phyloP scores from a whole-genome alignment of 2,888 invertebrate genomes.

The Uropetala carovei region DNA sequence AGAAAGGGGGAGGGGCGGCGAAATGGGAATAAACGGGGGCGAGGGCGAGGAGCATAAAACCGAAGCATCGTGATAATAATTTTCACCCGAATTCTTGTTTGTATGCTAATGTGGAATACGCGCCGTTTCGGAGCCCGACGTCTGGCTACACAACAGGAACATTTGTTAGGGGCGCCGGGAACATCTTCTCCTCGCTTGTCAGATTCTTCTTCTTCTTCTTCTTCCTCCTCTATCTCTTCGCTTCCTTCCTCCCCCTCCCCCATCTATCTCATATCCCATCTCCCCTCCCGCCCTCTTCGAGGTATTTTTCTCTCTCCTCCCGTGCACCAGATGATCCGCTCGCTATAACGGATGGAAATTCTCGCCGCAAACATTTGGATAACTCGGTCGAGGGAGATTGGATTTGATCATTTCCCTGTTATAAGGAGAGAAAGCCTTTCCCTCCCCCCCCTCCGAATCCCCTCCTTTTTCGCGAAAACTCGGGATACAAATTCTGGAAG shows the following conservation, averaged over 20 bases:
- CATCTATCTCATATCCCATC: background rate
- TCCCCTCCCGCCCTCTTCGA: background rate
- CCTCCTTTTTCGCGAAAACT: background rate
- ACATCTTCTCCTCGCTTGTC: slow-evolving; percentile 62
- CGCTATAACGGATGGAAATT: slow-evolving; percentile 23
- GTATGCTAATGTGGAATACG: slow-evolving; percentile 63
- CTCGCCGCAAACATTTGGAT: slow-evolving; percentile 6
- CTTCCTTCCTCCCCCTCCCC: background rate
- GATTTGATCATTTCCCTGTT: slow-evolving; percentile 32
- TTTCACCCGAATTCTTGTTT: slow-evolving; percentile 64
- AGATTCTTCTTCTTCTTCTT: slow-evolving; percentile 33
- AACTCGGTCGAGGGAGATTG: background rate
- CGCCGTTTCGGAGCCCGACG: slow-evolving; percentile 64
- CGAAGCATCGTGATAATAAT: slow-evolving; percentile 64
- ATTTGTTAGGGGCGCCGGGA: slow-evolving; percentile 60
- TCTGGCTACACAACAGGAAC: slow-evolving; percentile 63
- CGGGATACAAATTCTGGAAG: background rate
- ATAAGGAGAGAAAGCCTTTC: background rate
- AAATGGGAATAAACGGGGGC: background rate
- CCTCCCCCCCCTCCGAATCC: background rate
- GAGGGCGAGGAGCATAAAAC: slow-evolving; percentile 56
- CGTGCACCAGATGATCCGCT: slow-evolving; percentile 20
- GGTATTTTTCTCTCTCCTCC: background rate
- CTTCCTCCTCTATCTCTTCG: background rate
- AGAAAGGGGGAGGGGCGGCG: background rate